These are phyloP conservation scores for Cherax destructor DNA, from an alignment of 1,140 invertebrate genomes.

Conservation along the genomic window DNA sequence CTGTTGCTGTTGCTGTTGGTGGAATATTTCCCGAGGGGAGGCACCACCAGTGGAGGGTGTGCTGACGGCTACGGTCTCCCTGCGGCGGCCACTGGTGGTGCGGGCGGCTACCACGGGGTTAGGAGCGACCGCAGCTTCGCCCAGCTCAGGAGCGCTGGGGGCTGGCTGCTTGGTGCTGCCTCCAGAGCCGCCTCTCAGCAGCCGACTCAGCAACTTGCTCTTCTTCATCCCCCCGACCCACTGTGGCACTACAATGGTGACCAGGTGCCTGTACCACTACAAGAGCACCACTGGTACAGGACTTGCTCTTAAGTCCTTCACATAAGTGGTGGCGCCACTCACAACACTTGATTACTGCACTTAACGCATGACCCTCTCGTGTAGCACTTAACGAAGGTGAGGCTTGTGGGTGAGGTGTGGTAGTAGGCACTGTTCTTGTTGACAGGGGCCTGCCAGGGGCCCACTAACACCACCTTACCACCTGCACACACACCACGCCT, in stretches of 20 bases:
- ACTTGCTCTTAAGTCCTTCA: neutral
- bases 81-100: slow-evolving; percentile 45
- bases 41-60: slow-evolving; percentile 33
- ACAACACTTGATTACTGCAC: neutral
- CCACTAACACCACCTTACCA: neutral
- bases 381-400: neutral
- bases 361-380: neutral
- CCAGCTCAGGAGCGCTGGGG: slow-evolving; percentile 29
- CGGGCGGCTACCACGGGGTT: slow-evolving; percentile 59
- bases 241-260: no score
- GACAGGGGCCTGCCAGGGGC: neutral
- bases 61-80: slow-evolving; percentile 55
- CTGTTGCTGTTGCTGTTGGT: slow-evolving; percentile 34
- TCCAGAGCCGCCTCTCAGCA: slow-evolving; percentile 54
- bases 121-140: slow-evolving; percentile 47
- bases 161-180: slow-evolving; percentile 61
- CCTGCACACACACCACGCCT: slow-evolving; percentile 10
- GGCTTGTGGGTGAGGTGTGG: neutral
- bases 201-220: slow-evolving; percentile 58
- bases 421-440: neutral
- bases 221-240: slow-evolving; percentile 44
- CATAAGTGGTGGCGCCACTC: neutral
- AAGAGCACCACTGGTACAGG: neutral
- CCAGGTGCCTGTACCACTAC: no score
- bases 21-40: slow-evolving; percentile 36